These are phyloP conservation scores for Pterocles burchelli DNA, from an alignment of 2,113 vertebrate genomes.

Conservation along the genomic window DNA sequence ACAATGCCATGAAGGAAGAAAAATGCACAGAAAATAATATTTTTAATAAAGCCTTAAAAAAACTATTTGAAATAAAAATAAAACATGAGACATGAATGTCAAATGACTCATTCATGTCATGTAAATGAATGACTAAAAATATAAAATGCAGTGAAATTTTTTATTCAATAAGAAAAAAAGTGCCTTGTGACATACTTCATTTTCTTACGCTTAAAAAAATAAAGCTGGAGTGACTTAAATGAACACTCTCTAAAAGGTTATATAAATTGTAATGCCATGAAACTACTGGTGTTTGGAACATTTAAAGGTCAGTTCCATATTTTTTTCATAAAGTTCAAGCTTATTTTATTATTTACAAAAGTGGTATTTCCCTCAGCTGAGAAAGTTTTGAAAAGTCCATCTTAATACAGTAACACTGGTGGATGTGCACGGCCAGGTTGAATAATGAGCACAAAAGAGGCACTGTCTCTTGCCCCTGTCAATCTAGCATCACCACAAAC, in stretches of 20 bases:
- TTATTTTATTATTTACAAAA: constrained; percentile 42
- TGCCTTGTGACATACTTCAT: constrained; percentile 11
- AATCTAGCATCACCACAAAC: not conserved
- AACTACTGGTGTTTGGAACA: constrained; percentile 62
- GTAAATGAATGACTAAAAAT: not conserved
- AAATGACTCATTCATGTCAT: not conserved
- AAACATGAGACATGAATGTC: not conserved
- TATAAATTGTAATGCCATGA: constrained; percentile 74
- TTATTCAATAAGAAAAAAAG: not conserved
- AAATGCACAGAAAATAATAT: not conserved
- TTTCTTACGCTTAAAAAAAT: constrained; percentile 30
- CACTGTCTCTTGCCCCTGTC: rapidly evolving
- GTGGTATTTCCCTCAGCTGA: not conserved
- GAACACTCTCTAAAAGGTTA: constrained; percentile 76
- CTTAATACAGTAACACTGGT: too few species aligned
- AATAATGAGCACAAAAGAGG: not conserved
- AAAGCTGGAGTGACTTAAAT: constrained; percentile 69
- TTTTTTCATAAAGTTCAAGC: not conserved
- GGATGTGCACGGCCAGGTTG: not conserved
- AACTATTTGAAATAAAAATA: not conserved
- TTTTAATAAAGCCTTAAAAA: not conserved
- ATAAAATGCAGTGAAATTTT: not conserved
- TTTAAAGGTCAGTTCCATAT: constrained; percentile 73
- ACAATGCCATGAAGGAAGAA: not conserved
- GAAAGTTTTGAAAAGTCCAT: not conserved